Evolutionary conservation across 2,888 invertebrate genomes (phyloP), one percentile per base, ranked within the genome.

Genomic region (Agrochola lychnidis): DNA sequence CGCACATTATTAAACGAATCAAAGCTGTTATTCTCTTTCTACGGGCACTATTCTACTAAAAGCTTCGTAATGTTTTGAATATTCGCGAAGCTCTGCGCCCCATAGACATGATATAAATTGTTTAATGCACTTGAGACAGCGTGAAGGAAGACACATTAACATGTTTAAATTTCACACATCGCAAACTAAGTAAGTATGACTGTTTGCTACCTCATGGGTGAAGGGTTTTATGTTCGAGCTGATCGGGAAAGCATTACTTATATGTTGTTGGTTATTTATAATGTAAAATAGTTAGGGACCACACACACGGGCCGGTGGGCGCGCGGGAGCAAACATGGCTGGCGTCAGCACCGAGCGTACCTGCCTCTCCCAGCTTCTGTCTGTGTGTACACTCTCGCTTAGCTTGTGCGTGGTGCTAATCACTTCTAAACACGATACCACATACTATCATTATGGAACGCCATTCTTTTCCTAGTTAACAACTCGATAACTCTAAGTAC

Each of bases 401-500:
- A 95, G 91, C 93, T 91, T 79, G 89, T 88, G 88, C 87, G 77
- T 85, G 87, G 92, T 90, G 93, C 90, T 96, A 96, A 96, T 94
- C 91, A 94, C 88, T 91, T 92, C 93, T 94, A 93, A 95, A 94
- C 93, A 95, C 92, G 92, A 91, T 91, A 93, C 93, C 91, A 93
- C 92, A 94, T 94, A 92, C 92, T 94, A 94, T 94, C 92, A 94
- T 94, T 91, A 94, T 93, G 92, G 93, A 95, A 95, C 92, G 84
- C 93, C 94, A 94, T 95, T 96, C 94, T 94, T 94, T 91, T 86
- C 88, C 90, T 94, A 86, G 92, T 95, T 96, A 96, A 93, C 94
- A 90, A 89, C 90, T 91, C 92, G 94, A 94, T 94, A 94, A 92
- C 88, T 90, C 90, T 90, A 90, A 92, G 91, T 92, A 93, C 92